Conservation (phyloP, 2,113 vertebrate species). For the Echinops telfairi region DNA sequence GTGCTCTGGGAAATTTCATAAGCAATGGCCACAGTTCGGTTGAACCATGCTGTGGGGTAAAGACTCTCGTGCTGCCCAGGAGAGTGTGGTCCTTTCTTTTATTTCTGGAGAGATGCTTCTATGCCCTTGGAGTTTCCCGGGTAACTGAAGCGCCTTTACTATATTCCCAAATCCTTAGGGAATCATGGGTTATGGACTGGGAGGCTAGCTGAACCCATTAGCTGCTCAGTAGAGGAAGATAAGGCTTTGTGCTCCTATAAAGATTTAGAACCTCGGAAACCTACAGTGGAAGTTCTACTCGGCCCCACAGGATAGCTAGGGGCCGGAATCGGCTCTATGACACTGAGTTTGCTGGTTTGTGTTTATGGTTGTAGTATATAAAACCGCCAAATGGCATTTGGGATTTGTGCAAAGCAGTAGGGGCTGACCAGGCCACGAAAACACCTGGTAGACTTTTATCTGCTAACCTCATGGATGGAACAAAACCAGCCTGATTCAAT, state of each 20-base stretch:
- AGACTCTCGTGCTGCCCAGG: neutral
- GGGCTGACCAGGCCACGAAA: neutral
- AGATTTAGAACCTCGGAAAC: too few species aligned
- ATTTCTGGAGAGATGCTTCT: neutral
- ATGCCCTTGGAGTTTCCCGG: neutral
- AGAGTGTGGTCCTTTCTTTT: neutral
- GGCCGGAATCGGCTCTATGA: too few species aligned
- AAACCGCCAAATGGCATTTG: neutral
- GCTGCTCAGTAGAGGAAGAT: too few species aligned
- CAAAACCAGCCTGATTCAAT: neutral
- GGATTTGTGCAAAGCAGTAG: neutral
- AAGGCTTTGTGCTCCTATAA: too few species aligned
- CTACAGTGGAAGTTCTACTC: too few species aligned
- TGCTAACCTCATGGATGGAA: neutral
- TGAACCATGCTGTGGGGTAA: neutral
- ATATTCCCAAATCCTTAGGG: too few species aligned
- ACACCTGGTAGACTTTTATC: neutral
- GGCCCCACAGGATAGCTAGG: too few species aligned
- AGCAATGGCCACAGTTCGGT: neutral
- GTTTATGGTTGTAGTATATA: neutral
- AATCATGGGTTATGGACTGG: too few species aligned
- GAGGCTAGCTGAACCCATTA: too few species aligned
- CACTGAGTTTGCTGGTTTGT: too few species aligned
- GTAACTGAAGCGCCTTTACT: neutral
- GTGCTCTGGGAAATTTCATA: slow-evolving; percentile 8